Percentiles rank a stretch among this genome's conserved stretches.
Evolutionary conservation across 1,140 invertebrate species (phyloP).

Genomic region (Drosophila nikananu): DNA sequence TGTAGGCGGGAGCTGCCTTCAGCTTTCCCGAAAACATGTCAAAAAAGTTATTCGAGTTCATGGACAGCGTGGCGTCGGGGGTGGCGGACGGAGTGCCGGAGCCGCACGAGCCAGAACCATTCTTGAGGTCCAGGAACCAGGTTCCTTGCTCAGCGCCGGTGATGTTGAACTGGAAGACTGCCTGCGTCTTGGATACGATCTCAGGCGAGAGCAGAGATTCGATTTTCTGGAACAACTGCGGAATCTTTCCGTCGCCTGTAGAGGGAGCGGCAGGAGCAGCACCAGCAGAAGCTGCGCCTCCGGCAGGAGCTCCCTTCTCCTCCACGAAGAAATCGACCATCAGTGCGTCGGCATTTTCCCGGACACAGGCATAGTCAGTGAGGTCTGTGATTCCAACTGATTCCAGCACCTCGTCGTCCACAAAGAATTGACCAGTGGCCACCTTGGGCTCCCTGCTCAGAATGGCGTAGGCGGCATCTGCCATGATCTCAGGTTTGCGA

Average conservation of each 20-base stretch:
- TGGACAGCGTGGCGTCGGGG: constrained; percentile 94
- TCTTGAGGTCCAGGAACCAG: constrained; percentile 97
- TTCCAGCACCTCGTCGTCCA: constrained; percentile 96
- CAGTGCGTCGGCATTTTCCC: constrained; percentile 89
- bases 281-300: neutral
- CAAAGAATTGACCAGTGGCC: constrained; percentile 95
- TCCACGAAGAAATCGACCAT: constrained; percentile 97
- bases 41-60: constrained; percentile 92
- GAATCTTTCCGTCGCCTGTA: constrained; percentile 51
- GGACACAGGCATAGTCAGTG: constrained; percentile 94
- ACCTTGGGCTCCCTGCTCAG: constrained; percentile 91
- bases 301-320: constrained; percentile 40
- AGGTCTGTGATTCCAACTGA: constrained; percentile 94
- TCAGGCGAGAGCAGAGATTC: constrained; percentile 89
- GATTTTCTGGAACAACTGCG: constrained; percentile 70
- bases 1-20: constrained; percentile 96
- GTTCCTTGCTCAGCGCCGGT: constrained; percentile 93
- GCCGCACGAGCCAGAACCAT: constrained; percentile 92
- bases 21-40: constrained; percentile 94
- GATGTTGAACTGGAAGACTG: constrained; percentile 95
- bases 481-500: constrained; percentile 96
- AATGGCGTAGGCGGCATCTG: constrained; percentile 97
- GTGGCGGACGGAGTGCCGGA: constrained; percentile 90
- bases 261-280: constrained; percentile 5
- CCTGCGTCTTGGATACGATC: constrained; percentile 92